A percentile compares a stretch with the other conserved stretches of the same genome.
Evolutionary conservation across 2,113 vertebrate genomes (phyloP).

Genomic region (Gavia stellata): DNA sequence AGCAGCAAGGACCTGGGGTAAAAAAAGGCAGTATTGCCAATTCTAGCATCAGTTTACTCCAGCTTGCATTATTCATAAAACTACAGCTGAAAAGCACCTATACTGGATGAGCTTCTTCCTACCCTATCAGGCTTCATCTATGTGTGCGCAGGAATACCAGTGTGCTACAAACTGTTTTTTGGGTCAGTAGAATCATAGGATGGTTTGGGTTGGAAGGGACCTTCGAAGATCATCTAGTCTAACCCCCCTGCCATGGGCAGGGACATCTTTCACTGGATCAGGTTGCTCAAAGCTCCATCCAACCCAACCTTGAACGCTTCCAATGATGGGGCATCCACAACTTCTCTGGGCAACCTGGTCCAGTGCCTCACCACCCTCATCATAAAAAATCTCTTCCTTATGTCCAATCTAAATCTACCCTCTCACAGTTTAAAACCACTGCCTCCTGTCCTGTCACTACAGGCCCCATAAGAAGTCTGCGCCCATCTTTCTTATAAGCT

Average conservation of each 20-base stretch:
- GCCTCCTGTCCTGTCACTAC: too few relatives aligned
- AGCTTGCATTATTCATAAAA: background rate
- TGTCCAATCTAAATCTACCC: background rate
- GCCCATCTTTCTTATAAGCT: too few relatives aligned
- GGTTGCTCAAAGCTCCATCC: background rate
- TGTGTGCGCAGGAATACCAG: background rate
- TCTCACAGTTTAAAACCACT: too few relatives aligned
- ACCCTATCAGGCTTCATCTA: background rate
- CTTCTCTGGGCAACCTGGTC: background rate
- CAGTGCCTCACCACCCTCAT: rapidly evolving
- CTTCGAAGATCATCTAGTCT: background rate
- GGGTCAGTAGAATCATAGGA: rapidly evolving
- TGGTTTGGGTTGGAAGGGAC: background rate
- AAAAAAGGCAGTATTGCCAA: rapidly evolving
- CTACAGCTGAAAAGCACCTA: background rate
- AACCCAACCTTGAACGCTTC: background rate
- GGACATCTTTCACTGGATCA: background rate
- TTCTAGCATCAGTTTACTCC: background rate
- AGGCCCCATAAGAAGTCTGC: too few relatives aligned
- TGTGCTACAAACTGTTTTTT: rapidly evolving
- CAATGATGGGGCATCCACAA: background rate
- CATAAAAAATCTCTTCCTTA: background rate
- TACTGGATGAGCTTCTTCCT: background rate
- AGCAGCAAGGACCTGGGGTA: background rate
- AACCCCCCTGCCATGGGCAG: rapidly evolving